Evolutionary conservation across 2,797 vertebrate genomes (phyloP), one percentile per base, ranked within the genome.

Genomic region (Synaphobranchus kaupii): DNA sequence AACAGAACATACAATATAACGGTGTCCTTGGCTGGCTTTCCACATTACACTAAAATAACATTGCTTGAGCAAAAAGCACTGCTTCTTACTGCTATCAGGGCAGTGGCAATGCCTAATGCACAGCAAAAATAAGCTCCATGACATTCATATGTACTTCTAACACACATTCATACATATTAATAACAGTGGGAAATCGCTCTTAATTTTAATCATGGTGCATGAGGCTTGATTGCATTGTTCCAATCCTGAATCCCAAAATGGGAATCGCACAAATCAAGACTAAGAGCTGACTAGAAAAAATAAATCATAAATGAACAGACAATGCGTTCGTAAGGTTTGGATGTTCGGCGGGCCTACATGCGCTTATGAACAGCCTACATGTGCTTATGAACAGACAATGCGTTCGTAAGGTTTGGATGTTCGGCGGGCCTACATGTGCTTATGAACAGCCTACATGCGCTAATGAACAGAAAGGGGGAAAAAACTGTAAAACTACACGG

Each of bases 91-190:
- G 82, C 50, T n/a, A n/a, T n/a, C n/a, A n/a, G 50, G 50, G 12
- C 82, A 54, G 82, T 56, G 58, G 31, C 54, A 4, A 12, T 54
- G 82, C 25, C 82, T 54, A 83, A 83, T 28, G n/a, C 50, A 31
- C 28, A n/a, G n/a, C n/a, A n/a, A n/a, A n/a, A n/a, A n/a, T n/a
- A n/a, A n/a, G n/a, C n/a, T n/a, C n/a, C n/a, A n/a, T n/a, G n/a
- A n/a, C n/a, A n/a, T n/a, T n/a, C n/a, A n/a, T n/a, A n/a, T 54
- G 25, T 12, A 31, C 25, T 54, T 83, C 82, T 54, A 50, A 83
- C 31, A 58, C 52, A 83, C 22, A 28, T 28, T 83, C 82, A 83
- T 83, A 31, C 82, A 83, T 58, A 83, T 83, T 83, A 28, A 58
- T 58, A 56, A 12, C 58, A 56, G 82, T 52, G n/a, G 28, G 52